Evolutionary conservation across 37 sponge, comb jelly and placozoan genomes (phyloP), one percentile per base, ranked within the genome.

Genomic region (Mnemiopsis leidyi): DNA sequence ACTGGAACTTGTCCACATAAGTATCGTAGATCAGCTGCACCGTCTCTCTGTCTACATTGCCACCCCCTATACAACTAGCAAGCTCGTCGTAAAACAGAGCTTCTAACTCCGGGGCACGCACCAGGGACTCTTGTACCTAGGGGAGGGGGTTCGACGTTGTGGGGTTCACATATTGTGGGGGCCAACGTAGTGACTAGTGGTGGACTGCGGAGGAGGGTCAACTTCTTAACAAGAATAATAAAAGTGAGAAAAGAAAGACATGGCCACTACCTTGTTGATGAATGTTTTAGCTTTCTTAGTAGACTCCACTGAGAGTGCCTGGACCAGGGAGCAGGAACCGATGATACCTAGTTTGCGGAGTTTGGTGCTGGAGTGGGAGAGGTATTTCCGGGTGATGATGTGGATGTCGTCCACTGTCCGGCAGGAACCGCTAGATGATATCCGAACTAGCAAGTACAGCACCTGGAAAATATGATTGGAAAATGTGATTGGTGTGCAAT

Each of bases 351-450:
- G 61, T 85, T 40, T 85, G 7, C 29, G 23, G 25, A 85, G 90
- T 26, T 40, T 85, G 38, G 0, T 33, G 35, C 61, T 40, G 0
- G 90, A 37, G 24, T 85, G 90, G 30, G 61, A 40, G 26, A 85
- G 90, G 90, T 85, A 85, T 28, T 85, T 85, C 48, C 90, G 40
- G 61, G 90, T 85, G 0, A 85, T 38, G 48, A 85, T 85, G 90
- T 85, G 90, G 61, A 85, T 40, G 23, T 85, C 90, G 29, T 85
- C 90, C 48, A 40, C 61, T 32, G 23, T 40, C 1, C 61, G 1
- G 24, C 38, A 85, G 90, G 90, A 85, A 1, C 36, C 79, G 24
- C 20, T 26, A 0, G 61, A 38, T 2, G 40, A 40, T 85, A 85
- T 38, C n/a, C 61, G 61, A 39, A 85, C 90, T n/a, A 85, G 90